phyloP scores from a whole-genome alignment of 2,888 invertebrate species.

The Drosophila melanosoma region DNA sequence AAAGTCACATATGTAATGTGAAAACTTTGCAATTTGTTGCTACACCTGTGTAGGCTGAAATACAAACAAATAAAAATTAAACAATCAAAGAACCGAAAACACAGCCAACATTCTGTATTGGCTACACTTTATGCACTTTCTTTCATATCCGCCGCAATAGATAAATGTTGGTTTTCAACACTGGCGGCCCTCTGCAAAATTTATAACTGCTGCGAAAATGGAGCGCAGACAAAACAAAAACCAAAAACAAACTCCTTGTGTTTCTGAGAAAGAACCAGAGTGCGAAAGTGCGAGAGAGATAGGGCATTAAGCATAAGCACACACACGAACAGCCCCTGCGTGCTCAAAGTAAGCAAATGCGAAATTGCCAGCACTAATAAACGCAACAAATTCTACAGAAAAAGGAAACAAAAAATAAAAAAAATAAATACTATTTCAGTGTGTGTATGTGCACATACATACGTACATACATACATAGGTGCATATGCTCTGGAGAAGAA shows the following conservation, averaged over 20 bases:
- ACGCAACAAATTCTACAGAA: slow-evolving; percentile 64
- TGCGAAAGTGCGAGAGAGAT: background rate
- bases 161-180: slow-evolving; percentile 3
- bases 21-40: background rate
- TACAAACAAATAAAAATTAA: background rate
- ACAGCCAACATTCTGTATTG: background rate
- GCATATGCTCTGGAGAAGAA: slow-evolving; percentile 31
- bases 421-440: slow-evolving; percentile 29
- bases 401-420: slow-evolving; percentile 57
- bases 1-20: background rate
- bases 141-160: background rate
- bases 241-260: slow-evolving; percentile 40
- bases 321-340: slow-evolving; percentile 31
- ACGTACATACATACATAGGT: background rate
- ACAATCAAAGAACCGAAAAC: background rate
- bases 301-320: slow-evolving; percentile 10
- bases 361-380: slow-evolving; percentile 63
- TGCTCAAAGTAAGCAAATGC: slow-evolving; percentile 27
- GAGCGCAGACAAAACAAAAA: slow-evolving; percentile 21
- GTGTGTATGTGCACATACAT: background rate
- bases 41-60: background rate
- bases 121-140: background rate
- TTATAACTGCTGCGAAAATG: slow-evolving; percentile 35
- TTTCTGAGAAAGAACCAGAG: slow-evolving; percentile 1
- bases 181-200: slow-evolving; percentile 10